Base-by-base conservation (phyloP, 2,888 invertebrate species). In the Drosophila atroscutellata region DNA sequence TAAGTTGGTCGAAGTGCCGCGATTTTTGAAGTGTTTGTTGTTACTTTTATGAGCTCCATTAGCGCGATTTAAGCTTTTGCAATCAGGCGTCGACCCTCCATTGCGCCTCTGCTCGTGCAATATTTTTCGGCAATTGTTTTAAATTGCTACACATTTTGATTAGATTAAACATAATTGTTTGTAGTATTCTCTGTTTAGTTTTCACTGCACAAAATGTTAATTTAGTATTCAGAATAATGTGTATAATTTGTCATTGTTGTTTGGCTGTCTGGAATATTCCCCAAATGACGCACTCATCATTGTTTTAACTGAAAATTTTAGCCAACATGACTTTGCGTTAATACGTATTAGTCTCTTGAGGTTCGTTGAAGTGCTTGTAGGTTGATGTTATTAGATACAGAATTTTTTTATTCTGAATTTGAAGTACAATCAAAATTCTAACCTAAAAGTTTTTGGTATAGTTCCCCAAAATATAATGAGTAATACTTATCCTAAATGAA, bases 91-190 rank as follows among this genome's bases (percentile, higher is more conserved):
- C n/a, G 28, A 7, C 13, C 18, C 8, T 30, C 30, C 3, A 8
- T 1, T 42, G 32, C 32, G 0, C 32, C 32, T 56, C 20, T 26
- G 24, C 1, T 20, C 20, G 11, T 20, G 20, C 20, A 24, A 34
- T 6, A 6, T 26, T 20, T 42, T 61, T 62, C 15, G 49, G 42
- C 28, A 13, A 51, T 73, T 37, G 56, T 37, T 59, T 37, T 58
- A 32, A 57, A 50, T 52, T 65, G 36, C 36, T 49, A 18, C 18
- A 45, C 24, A 28, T 20, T 63, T 52, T 67, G 81, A 80, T 86
- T 69, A 72, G 72, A 72, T 81, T 69, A 76, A 63, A 37, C 2
- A 13, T 60, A 15, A 52, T 30, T 42, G 32, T 54, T 36, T 26
- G 1, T 32, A 24, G 2, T 18, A 39, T 39, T 18, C 24, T 28